Conservation (phyloP, 1,140 invertebrate genomes). For the Andrena cerasifolii region DNA sequence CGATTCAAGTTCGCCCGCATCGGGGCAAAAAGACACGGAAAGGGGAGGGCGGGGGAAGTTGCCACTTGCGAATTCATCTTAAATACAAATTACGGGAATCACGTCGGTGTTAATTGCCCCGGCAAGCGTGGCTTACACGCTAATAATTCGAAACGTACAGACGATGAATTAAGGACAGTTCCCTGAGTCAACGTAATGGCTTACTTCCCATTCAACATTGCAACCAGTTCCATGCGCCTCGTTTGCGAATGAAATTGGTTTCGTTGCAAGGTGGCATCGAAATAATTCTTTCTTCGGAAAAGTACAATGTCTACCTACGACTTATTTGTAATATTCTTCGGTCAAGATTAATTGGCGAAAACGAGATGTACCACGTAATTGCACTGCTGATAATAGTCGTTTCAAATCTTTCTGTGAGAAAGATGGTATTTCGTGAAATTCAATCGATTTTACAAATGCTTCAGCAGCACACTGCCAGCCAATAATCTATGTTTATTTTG, state of each 20-base stretch:
- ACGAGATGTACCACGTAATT: too few species aligned
- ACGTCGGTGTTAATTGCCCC: constrained; percentile 40
- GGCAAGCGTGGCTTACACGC: neutral
- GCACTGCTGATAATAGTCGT: too few species aligned
- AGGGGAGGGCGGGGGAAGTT: neutral
- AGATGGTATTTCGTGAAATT: neutral
- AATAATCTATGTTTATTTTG: neutral
- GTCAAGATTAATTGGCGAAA: too few species aligned
- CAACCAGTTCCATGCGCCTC: constrained; percentile 41
- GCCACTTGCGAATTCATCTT: neutral
- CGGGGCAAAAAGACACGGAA: neutral
- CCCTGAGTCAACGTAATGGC: constrained; percentile 64
- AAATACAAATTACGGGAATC: constrained; percentile 1
- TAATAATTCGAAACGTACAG: constrained; percentile 55
- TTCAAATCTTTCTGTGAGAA: too few species aligned
- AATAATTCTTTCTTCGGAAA: constrained; percentile 10
- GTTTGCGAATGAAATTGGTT: constrained; percentile 40
- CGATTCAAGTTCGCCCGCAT: constrained; percentile 36
- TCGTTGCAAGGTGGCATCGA: constrained; percentile 41
- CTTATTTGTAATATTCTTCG: too few species aligned
- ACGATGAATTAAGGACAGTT: constrained; percentile 62
- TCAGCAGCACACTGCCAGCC: neutral
- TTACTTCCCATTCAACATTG: constrained; percentile 63
- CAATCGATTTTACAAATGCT: neutral
- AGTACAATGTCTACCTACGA: too few species aligned